These are phyloP conservation scores for Sebastes dallii DNA, from an alignment of 2,797 vertebrate species.

Conservation along the genomic window DNA sequence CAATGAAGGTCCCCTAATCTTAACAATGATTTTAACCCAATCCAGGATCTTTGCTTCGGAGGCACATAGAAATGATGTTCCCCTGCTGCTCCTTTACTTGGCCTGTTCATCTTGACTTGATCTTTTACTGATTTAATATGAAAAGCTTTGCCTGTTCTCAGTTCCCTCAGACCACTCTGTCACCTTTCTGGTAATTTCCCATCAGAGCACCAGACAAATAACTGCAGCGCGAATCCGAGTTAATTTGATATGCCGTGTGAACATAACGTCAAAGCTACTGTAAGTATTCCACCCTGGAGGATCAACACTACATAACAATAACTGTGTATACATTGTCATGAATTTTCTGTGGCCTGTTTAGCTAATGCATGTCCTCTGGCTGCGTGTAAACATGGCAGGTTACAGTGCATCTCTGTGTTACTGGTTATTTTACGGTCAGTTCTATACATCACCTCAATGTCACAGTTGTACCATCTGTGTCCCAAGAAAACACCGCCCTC, in stretches of 20 bases:
- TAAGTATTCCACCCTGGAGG: neutral
- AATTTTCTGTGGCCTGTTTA: neutral
- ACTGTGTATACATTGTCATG: neutral
- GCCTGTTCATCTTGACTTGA: neutral
- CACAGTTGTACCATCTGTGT: neutral
- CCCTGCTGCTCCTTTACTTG: too few species aligned
- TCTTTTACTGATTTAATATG: neutral
- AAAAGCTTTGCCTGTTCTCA: neutral
- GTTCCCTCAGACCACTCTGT: neutral
- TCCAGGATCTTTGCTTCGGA: neutral
- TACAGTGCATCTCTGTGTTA: neutral
- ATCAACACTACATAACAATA: neutral
- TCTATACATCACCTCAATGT: constrained; percentile 4
- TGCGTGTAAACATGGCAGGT: neutral
- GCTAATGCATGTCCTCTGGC: neutral
- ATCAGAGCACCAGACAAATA: neutral
- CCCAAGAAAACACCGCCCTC: neutral
- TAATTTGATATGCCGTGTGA: neutral
- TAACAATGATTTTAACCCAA: neutral
- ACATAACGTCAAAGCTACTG: neutral
- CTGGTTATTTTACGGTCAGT: constrained; percentile 1
- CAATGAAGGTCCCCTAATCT: too few species aligned
- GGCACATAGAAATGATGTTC: too few species aligned
- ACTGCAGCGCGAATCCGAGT: neutral
- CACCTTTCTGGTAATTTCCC: neutral